Evolutionary conservation across 2,113 vertebrate species (phyloP).

Genomic region (Hemichromis elongatus): DNA sequence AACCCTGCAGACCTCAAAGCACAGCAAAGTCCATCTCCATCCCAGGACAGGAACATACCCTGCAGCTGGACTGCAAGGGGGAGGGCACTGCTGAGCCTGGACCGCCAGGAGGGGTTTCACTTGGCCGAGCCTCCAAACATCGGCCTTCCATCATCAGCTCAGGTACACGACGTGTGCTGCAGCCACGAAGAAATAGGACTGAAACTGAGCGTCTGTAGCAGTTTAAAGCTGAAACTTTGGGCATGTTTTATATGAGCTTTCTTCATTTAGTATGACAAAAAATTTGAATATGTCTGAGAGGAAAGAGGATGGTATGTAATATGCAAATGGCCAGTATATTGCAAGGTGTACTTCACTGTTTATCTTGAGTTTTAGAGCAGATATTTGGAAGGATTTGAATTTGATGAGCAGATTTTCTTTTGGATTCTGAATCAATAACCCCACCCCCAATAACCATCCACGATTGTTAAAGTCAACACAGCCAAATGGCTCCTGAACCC

Average conservation of each 20-base stretch:
- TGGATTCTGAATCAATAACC: background rate
- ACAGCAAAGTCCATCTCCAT: slow-evolving; percentile 91
- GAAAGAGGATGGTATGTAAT: background rate
- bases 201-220: background rate
- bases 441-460: background rate
- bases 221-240: background rate
- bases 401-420: background rate
- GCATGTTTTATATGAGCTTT: background rate
- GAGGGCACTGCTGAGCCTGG: slow-evolving; percentile 78
- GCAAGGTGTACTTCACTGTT: background rate
- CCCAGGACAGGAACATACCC: slow-evolving; percentile 84
- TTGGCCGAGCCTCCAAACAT: slow-evolving; percentile 74
- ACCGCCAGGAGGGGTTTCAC: slow-evolving; percentile 65
- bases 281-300: background rate
- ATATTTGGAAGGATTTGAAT: background rate
- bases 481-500: background rate
- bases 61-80: slow-evolving; percentile 95
- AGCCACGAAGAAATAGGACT: background rate
- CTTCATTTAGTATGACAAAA: background rate
- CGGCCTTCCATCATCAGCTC: slow-evolving; percentile 82
- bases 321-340: background rate
- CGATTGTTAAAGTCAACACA: background rate
- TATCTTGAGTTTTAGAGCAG: background rate
- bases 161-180: slow-evolving; percentile 65
- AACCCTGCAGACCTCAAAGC: slow-evolving; percentile 70